Conservation (phyloP, 2,797 vertebrate genomes). For the Manis crassicaudata region DNA sequence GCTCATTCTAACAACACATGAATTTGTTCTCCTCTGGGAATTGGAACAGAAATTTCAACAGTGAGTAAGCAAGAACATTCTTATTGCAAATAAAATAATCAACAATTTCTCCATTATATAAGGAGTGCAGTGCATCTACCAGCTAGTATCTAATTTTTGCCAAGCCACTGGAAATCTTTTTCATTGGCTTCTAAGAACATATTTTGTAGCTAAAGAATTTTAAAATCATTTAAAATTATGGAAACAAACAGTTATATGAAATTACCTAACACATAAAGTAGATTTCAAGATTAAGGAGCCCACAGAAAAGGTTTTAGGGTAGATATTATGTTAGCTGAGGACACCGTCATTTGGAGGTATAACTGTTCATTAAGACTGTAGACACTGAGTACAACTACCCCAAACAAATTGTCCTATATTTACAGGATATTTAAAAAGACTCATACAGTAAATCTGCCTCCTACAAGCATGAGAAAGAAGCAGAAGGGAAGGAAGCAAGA, state of each 20-base stretch:
- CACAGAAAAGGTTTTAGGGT: slow-evolving; percentile 22
- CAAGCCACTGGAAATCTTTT: slow-evolving; percentile 36
- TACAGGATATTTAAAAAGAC: not conserved
- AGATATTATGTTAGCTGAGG: not conserved
- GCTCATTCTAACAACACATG: slow-evolving; percentile 15
- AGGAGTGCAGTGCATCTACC: not conserved
- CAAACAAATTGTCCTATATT: not conserved
- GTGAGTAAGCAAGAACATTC: not conserved
- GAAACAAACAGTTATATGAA: not conserved
- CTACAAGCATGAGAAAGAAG: not conserved
- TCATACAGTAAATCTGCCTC: not conserved
- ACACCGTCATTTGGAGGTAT: not conserved
- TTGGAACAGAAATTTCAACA: not conserved
- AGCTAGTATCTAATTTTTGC: not conserved
- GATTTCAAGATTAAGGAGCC: not conserved
- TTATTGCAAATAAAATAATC: slow-evolving; percentile 40
- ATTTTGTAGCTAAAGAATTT: not conserved
- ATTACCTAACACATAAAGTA: not conserved
- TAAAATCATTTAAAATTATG: slow-evolving; percentile 34
- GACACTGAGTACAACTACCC: not conserved
- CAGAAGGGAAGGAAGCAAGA: not conserved
- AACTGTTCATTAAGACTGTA: not conserved
- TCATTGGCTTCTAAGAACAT: not conserved
- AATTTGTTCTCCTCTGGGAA: slow-evolving; percentile 51
- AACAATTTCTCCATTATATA: slow-evolving; percentile 38